A percentile compares a stretch with the other conserved stretches of the same genome.
phyloP scores from a whole-genome alignment of 2,888 invertebrate species.

The Tetragonula carbonaria region DNA sequence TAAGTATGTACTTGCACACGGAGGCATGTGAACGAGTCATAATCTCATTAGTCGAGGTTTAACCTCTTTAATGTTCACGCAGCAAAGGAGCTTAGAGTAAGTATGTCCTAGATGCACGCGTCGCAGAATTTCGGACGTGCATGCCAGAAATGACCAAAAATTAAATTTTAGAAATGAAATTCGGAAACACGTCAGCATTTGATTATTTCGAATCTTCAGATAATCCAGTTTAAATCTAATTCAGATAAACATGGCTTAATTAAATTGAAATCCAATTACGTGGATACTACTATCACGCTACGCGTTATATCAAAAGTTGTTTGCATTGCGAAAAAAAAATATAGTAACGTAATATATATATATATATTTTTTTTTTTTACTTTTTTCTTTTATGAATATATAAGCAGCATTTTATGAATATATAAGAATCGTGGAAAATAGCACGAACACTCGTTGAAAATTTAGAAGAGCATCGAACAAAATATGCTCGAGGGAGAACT shows the following conservation, averaged over 20 bases:
- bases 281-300: background rate
- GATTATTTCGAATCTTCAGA: background rate
- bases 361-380: no score
- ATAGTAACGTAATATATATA: background rate
- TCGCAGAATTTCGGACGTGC: background rate
- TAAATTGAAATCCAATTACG: background rate
- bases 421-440: background rate
- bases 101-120: background rate
- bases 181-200: background rate
- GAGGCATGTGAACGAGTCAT: background rate
- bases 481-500: background rate
- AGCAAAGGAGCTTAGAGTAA: slow-evolving; percentile 18
- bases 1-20: slow-evolving; percentile 11
- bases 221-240: background rate
- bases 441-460: background rate
- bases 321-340: background rate
- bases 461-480: background rate
- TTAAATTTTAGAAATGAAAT: background rate
- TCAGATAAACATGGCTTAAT: no score
- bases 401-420: background rate
- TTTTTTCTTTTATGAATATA: background rate
- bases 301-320: background rate
- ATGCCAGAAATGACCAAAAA: background rate
- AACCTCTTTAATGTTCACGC: slow-evolving; percentile 15
- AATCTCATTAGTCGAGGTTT: slow-evolving; percentile 40